Evolutionary conservation across 1,140 invertebrate species (phyloP).

Genomic region (Bombus cullumanus): DNA sequence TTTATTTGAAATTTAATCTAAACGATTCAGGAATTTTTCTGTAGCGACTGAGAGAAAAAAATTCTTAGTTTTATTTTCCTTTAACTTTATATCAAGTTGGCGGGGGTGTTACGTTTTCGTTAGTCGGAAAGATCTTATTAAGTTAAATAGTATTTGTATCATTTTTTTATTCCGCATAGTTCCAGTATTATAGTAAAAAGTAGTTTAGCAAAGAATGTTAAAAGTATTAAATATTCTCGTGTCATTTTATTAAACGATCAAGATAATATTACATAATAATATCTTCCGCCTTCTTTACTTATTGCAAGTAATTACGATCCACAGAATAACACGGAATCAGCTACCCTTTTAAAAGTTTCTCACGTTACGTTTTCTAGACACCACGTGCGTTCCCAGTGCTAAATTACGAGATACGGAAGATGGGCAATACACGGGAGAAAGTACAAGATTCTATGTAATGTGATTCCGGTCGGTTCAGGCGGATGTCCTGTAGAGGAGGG

Average conservation of each 20-base stretch:
- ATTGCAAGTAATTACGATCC: background rate
- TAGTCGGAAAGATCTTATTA: too few species aligned
- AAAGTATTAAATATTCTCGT: too few species aligned
- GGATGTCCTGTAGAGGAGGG: constrained; percentile 73
- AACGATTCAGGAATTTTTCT: too few species aligned
- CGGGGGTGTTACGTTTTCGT: too few species aligned
- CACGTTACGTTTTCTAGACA: background rate
- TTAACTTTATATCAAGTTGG: too few species aligned
- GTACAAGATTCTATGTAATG: constrained; percentile 35
- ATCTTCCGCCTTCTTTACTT: background rate
- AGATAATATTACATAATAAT: too few species aligned
- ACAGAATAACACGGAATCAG: background rate
- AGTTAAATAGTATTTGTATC: too few species aligned
- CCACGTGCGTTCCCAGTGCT: background rate
- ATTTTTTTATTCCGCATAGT: too few species aligned
- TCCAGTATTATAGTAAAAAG: background rate
- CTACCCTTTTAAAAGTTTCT: constrained; percentile 9
- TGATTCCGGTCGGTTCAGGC: constrained; percentile 49
- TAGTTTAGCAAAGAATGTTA: background rate
- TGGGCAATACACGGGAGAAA: background rate
- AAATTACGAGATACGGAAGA: constrained; percentile 29
- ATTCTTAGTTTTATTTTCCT: too few species aligned
- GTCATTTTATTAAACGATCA: too few species aligned
- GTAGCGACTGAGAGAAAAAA: too few species aligned
- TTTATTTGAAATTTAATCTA: too few species aligned